These are phyloP conservation scores for Probosciger aterrimus DNA, from an alignment of 2,113 vertebrate genomes.

Conservation along the genomic window DNA sequence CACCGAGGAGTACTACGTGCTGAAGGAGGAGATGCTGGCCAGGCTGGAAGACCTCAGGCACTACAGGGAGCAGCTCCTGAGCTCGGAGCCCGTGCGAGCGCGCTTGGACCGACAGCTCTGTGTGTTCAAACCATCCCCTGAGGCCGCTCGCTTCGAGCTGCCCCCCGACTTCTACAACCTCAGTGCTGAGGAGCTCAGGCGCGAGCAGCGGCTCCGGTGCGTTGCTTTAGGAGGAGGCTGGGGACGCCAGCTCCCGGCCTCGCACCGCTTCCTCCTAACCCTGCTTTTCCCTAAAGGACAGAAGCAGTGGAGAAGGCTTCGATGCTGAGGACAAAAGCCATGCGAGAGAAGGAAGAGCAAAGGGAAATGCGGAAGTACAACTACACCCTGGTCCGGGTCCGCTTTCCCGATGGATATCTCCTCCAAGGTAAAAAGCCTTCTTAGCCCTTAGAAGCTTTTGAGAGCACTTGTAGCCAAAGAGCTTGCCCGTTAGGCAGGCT, in stretches of 20 bases:
- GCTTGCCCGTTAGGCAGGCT: background rate
- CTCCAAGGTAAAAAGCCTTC: constrained; percentile 79
- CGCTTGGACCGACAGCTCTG: constrained; percentile 82
- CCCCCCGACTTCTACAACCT: constrained; percentile 90
- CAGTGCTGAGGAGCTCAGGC: constrained; percentile 82
- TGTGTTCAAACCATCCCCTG: constrained; percentile 75
- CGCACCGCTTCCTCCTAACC: background rate
- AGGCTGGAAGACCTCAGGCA: constrained; percentile 76
- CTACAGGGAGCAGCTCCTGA: constrained; percentile 79
- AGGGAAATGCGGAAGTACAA: constrained; percentile 88
- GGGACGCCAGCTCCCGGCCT: background rate
- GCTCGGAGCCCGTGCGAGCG: constrained; percentile 81
- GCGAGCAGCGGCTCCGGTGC: constrained; percentile 85
- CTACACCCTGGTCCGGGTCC: constrained; percentile 86
- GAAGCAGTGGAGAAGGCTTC: constrained; percentile 85
- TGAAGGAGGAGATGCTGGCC: constrained; percentile 73
- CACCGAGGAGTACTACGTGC: constrained; percentile 84
- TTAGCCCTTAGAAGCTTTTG: background rate
- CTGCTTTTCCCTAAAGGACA: constrained; percentile 64
- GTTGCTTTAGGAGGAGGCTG: background rate
- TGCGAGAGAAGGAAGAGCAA: constrained; percentile 91
- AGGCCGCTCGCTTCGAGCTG: constrained; percentile 85
- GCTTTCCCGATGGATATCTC: constrained; percentile 87
- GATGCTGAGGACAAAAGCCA: constrained; percentile 89
- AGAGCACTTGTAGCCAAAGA: rapidly evolving